Conservation (phyloP, 2,888 invertebrate genomes). For the Dicyrtoma fusca region DNA sequence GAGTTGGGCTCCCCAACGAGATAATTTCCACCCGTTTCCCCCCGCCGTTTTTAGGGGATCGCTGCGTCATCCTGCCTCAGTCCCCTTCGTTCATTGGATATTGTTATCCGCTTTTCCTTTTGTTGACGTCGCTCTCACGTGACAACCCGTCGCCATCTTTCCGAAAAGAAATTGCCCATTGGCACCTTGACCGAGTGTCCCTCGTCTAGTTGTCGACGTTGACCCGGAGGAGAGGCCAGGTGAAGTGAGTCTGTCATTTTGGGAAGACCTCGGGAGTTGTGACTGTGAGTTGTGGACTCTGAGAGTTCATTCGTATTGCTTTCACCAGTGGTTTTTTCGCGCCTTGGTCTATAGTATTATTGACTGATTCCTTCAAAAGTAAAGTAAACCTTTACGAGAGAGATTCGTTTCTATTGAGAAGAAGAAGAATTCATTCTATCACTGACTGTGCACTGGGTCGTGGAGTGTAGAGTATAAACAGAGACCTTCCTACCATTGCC, state of each 20-base stretch:
- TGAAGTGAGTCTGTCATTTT: no score
- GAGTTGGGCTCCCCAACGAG: slow-evolving; percentile 21
- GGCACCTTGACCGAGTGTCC: slow-evolving; percentile 43
- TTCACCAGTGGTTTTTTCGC: slow-evolving; percentile 38
- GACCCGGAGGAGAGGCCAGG: slow-evolving; percentile 37
- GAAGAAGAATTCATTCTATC: background rate
- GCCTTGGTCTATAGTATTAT: slow-evolving; percentile 32
- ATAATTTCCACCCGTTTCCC: slow-evolving; percentile 21
- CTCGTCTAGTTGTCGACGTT: slow-evolving; percentile 6
- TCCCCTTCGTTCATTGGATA: slow-evolving; percentile 29
- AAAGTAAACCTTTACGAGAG: background rate
- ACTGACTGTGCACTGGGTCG: slow-evolving; percentile 14
- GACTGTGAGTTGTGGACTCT: slow-evolving; percentile 1
- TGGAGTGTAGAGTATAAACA: slow-evolving; percentile 37
- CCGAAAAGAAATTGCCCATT: slow-evolving; percentile 55
- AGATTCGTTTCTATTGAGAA: background rate
- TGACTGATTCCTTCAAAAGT: slow-evolving; percentile 19
- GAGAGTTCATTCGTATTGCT: slow-evolving; percentile 28
- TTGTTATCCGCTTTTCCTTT: slow-evolving; percentile 40
- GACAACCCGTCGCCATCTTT: slow-evolving; percentile 67
- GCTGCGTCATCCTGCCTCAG: slow-evolving; percentile 16
- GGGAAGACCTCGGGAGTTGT: no score
- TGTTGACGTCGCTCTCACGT: slow-evolving; percentile 61
- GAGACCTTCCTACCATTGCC: background rate
- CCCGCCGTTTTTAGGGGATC: slow-evolving; percentile 30